phyloP scores from a whole-genome alignment of 2,888 invertebrate species.

The Tuta absoluta region DNA sequence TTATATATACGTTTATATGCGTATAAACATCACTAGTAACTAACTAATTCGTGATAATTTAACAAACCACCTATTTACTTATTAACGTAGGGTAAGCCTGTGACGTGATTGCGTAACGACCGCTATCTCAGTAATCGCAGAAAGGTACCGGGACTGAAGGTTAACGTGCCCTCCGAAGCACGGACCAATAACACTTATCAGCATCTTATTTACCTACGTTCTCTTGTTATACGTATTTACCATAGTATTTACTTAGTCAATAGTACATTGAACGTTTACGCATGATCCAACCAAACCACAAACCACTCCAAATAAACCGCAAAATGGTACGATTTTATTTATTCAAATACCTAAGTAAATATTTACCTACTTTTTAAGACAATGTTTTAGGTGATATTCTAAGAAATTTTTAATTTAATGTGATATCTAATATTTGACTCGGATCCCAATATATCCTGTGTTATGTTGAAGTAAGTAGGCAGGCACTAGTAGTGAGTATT shows the following conservation, averaged over 20 bases:
- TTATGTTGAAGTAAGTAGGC: not conserved
- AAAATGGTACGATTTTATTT: constrained; percentile 10
- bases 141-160: not conserved
- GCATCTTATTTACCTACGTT: not conserved
- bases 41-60: too few species aligned
- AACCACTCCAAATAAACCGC: not conserved
- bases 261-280: not conserved
- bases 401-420: not conserved
- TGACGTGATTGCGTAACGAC: too few species aligned
- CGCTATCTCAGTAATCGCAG: too few species aligned
- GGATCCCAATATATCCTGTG: not conserved
- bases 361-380: not conserved
- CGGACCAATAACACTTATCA: not conserved
- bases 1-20: too few species aligned
- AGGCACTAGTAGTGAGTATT: too few species aligned
- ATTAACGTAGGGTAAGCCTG: too few species aligned
- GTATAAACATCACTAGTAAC: too few species aligned
- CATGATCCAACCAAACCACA: too few species aligned
- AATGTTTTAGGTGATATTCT: not conserved
- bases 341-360: not conserved
- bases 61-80: too few species aligned
- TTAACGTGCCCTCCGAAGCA: not conserved
- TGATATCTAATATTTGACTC: not conserved
- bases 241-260: too few species aligned
- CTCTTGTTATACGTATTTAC: not conserved